Percentiles rank a stretch among this genome's conserved stretches.
Conservation (phyloP, 35 echinoderm and acorn worm genomes). For the Ptychodera flava region DNA sequence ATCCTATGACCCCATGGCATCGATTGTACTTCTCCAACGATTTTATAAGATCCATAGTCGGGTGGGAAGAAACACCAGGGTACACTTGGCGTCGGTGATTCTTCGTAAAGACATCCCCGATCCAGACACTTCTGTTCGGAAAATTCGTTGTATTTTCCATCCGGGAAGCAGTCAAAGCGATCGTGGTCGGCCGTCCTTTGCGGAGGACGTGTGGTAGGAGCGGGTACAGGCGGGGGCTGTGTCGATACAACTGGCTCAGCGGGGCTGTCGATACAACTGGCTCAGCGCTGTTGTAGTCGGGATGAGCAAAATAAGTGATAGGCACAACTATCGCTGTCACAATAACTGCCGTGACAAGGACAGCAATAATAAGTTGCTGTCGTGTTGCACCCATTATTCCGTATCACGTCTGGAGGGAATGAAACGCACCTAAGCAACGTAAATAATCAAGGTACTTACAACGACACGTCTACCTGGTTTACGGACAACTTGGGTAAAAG, state of each 20-base stretch:
- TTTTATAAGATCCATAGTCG: neutral
- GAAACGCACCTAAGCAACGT: no score
- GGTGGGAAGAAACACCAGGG: neutral
- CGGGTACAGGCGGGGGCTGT: no score
- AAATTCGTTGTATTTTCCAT: neutral
- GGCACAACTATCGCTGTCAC: neutral
- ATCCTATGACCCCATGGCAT: neutral
- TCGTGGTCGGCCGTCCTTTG: neutral
- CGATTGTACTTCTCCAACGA: neutral
- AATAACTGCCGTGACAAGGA: neutral
- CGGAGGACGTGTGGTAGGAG: neutral
- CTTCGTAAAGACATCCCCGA: neutral
- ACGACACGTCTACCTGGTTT: no score
- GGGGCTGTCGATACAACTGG: no score
- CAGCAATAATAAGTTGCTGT: neutral
- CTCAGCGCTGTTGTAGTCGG: neutral
- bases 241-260: no score
- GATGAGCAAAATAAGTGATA: neutral
- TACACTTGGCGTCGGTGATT: neutral
- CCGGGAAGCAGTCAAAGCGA: neutral
- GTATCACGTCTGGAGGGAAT: no score
- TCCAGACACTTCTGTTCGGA: neutral
- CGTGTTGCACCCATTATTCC: no score
- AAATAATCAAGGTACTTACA: no score
- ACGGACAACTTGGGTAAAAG: no score